phyloP scores from a whole-genome alignment of 2,888 invertebrate species.

The Capitulum mitella region DNA sequence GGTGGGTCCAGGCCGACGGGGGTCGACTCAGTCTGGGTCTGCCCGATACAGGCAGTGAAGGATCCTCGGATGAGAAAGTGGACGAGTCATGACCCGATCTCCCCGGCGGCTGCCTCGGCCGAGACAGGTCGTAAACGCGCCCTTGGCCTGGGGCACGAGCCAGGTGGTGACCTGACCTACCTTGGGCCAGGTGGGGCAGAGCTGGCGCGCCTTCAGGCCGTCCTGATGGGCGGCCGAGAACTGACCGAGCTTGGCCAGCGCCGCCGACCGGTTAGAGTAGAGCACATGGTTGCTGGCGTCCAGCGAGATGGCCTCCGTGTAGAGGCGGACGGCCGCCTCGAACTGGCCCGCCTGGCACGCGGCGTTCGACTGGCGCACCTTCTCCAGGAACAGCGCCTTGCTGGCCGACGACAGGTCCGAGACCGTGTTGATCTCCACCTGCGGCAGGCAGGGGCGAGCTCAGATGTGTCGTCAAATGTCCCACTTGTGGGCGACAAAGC shows the following conservation, averaged over 20 bases:
- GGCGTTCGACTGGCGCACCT: slow-evolving; percentile 52
- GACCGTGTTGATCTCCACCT: not conserved
- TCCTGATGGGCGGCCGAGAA: slow-evolving; percentile 87
- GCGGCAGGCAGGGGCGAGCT: too few species aligned
- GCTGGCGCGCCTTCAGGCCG: slow-evolving; percentile 79
- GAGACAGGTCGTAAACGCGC: too few species aligned
- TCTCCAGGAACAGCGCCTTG: slow-evolving; percentile 79
- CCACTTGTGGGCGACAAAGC: too few species aligned
- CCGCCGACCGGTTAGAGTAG: slow-evolving; percentile 90
- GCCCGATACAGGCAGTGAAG: too few species aligned
- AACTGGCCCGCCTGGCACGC: slow-evolving; percentile 81
- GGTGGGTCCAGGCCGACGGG: too few species aligned
- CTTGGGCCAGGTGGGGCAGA: slow-evolving; percentile 95
- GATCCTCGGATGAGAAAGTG: too few species aligned
- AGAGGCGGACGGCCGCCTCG: slow-evolving; percentile 80
- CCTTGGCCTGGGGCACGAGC: too few species aligned
- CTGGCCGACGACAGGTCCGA: not conserved
- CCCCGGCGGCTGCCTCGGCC: too few species aligned
- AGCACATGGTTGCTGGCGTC: slow-evolving; percentile 85
- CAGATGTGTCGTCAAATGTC: too few species aligned
- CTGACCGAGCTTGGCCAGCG: slow-evolving; percentile 84
- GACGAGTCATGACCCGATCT: too few species aligned
- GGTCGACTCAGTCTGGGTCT: too few species aligned
- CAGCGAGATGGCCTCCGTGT: slow-evolving; percentile 83
- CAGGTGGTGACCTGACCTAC: too few species aligned